Conservation (phyloP, 2,797 vertebrate genomes). For the Nannoperca australis region DNA sequence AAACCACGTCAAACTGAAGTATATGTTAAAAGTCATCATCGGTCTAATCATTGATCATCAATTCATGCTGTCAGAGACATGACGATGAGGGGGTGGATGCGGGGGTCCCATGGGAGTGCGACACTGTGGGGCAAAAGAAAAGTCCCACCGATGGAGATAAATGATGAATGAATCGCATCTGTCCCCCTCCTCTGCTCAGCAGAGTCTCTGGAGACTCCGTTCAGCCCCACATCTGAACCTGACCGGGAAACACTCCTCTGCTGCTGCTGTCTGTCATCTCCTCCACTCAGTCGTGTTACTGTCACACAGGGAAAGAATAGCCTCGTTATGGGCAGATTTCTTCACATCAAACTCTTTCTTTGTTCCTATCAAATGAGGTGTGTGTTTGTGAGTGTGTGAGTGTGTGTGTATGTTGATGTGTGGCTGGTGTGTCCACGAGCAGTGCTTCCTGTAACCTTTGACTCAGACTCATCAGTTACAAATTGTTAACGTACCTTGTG, state of each 20-base stretch:
- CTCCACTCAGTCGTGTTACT: slow-evolving; percentile 12
- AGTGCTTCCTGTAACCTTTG: background rate
- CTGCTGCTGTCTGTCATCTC: slow-evolving; percentile 34
- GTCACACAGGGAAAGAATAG: background rate
- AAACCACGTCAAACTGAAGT: background rate
- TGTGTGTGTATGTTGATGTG: background rate
- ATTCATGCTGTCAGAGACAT: slow-evolving; percentile 46
- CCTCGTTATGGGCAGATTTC: background rate
- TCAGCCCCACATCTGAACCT: slow-evolving; percentile 36
- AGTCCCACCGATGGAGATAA: slow-evolving; percentile 64
- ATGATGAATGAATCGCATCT: slow-evolving; percentile 82
- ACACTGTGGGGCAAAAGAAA: slow-evolving; percentile 37
- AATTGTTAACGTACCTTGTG: background rate
- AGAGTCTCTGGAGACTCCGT: slow-evolving; percentile 48
- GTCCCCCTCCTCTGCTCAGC: slow-evolving; percentile 45
- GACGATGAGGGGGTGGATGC: slow-evolving; percentile 17
- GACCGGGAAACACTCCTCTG: slow-evolving; percentile 24
- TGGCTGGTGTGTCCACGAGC: background rate
- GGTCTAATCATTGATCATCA: slow-evolving; percentile 28
- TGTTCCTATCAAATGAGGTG: background rate
- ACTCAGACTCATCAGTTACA: background rate
- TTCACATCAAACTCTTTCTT: slow-evolving; percentile 9
- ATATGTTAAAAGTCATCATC: background rate
- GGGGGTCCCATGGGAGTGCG: slow-evolving; percentile 34
- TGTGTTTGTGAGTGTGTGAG: background rate